Evolutionary conservation across 1,140 invertebrate genomes (phyloP), one percentile per base, ranked within the genome.

Genomic region (Drosophila carrolli): DNA sequence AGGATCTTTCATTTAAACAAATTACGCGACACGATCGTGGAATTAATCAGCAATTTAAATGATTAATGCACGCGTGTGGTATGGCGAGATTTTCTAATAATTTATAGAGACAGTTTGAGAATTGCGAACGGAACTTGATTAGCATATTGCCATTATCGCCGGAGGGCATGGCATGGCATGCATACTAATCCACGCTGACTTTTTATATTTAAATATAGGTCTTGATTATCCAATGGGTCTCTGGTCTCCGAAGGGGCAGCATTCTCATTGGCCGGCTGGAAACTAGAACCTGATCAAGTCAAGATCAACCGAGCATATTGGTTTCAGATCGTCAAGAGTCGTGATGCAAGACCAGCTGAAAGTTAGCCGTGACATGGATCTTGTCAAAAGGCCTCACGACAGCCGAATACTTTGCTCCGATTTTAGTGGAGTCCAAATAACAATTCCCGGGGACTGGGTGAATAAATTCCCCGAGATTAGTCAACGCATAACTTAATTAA

Each of bases 31-130:
- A 72, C 58, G 73, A 79, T 76, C 65, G 51, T 58, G 63, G 37
- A 68, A 62, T 68, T 81, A 57, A 58, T 66, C 46, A 40, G 65
- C 47, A 16, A 57, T 62, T 60, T 44, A 61, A 79, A 63, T 83
- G 84, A 88, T 83, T 83, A 57, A 83, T 72, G 47, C 71, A 79
- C 60, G 75, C 83, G 65, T 63, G 38, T 35, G 59, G n/a, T 41
- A 32, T 23, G 44, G 48, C 48, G 47, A 50, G 68, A 50, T 65
- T 60, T 59, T 68, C 38, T 53, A 68, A 72, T 67, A 70, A 81
- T 78, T 75, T 70, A 85, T 78, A 40, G 70, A 55, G 63, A 23
- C 75, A 70, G 44, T 41, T 70, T n/a, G 51, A 16, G 54, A 44
- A 77, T 57, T 43, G 55, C 40, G 41, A 81, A 76, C 73, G 47